phyloP scores from a whole-genome alignment of 2,888 invertebrate species.

The Tipula lateralis region DNA sequence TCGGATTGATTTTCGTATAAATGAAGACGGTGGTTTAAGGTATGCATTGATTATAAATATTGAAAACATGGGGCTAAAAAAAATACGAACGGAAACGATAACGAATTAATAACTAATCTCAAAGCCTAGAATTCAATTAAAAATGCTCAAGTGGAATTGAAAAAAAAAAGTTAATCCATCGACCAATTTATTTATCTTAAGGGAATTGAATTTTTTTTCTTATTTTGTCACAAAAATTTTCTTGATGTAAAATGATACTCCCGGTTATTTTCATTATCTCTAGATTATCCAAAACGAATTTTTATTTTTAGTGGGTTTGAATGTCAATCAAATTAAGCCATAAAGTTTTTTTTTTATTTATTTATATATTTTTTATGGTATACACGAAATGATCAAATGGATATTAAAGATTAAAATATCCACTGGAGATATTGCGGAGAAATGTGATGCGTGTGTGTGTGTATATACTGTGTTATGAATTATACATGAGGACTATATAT shows the following conservation, averaged over 20 bases:
- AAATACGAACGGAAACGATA: neutral
- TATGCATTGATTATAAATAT: neutral
- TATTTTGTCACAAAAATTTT: constrained; percentile 9
- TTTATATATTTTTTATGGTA: neutral
- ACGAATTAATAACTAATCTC: constrained; percentile 28
- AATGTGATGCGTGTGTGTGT: neutral
- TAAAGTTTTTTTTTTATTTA: neutral
- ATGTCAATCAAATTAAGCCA: constrained; percentile 24
- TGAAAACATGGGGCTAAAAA: neutral
- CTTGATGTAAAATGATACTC: constrained; percentile 11
- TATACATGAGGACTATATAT: too few relatives aligned
- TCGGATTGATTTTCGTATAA: neutral
- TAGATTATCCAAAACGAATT: constrained; percentile 11
- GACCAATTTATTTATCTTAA: constrained; percentile 29
- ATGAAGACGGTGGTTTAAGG: neutral
- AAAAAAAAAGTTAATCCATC: constrained; percentile 26
- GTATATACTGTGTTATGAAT: too few relatives aligned
- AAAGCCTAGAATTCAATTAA: constrained; percentile 29
- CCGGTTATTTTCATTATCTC: constrained; percentile 8
- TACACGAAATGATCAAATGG: constrained; percentile 4
- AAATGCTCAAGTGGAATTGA: constrained; percentile 14
- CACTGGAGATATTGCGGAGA: neutral
- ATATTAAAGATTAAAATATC: neutral
- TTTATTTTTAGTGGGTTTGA: constrained; percentile 14
- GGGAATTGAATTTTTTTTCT: constrained; percentile 27